Percentiles rank a stretch among this genome's conserved stretches.
phyloP scores from a whole-genome alignment of 2,888 invertebrate species.

The Xestia ashworthii region DNA sequence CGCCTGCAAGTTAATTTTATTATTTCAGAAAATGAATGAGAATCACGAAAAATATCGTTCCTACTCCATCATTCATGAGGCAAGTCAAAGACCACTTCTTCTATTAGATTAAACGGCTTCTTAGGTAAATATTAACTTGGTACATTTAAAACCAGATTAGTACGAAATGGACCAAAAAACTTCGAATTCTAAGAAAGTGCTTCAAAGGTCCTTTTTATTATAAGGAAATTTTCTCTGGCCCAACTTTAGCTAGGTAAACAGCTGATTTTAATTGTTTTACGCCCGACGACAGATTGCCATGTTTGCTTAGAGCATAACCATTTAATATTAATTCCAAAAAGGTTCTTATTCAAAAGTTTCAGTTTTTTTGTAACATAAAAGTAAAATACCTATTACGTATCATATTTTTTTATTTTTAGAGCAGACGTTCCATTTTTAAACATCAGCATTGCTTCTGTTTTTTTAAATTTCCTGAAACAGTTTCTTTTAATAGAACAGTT shows the following conservation, averaged over 20 bases:
- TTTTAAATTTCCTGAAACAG: background rate
- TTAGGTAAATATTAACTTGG: slow-evolving; percentile 13
- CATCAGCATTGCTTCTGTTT: background rate
- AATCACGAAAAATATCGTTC: background rate
- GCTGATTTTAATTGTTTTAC: background rate
- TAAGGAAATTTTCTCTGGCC: slow-evolving; percentile 4
- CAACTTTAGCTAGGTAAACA: no score
- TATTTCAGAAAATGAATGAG: background rate
- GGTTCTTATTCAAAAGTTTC: background rate
- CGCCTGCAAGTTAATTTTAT: background rate
- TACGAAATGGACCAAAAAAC: slow-evolving; percentile 9
- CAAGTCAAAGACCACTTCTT: background rate
- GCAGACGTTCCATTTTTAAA: background rate
- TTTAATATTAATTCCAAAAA: slow-evolving; percentile 9
- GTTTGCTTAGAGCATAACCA: slow-evolving; percentile 16
- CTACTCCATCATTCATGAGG: background rate
- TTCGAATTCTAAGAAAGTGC: slow-evolving; percentile 9
- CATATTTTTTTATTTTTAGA: no score
- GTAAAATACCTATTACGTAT: background rate
- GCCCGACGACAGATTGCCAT: background rate
- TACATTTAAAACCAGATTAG: slow-evolving; percentile 2
- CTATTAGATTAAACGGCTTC: background rate
- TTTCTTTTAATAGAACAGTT: no score
- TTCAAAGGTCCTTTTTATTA: background rate
- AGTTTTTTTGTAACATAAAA: background rate